These are phyloP conservation scores for Galeruca laticollis DNA, from an alignment of 2,888 invertebrate species.

Conservation along the genomic window DNA sequence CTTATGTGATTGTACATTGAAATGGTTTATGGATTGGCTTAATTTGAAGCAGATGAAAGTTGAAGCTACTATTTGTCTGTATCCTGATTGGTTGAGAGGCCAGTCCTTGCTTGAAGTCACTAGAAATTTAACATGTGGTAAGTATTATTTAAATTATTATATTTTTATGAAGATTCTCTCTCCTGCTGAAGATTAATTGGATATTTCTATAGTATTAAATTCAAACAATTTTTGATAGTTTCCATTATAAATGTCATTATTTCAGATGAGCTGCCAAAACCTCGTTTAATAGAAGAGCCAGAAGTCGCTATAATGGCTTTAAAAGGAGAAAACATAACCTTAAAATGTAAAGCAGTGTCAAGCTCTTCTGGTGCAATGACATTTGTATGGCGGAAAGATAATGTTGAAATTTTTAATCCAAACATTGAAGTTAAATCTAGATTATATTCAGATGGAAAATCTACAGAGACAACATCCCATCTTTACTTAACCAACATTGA, in stretches of 20 bases:
- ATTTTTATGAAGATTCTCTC: too few species aligned
- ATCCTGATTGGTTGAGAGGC: conserved; percentile 83
- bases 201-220: too few species aligned
- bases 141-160: conserved; percentile 55
- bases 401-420: conserved; percentile 70
- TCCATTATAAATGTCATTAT: conserved; percentile 28
- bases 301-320: conserved; percentile 85
- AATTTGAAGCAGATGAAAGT: conserved; percentile 71
- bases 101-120: conserved; percentile 76
- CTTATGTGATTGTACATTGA: conserved; percentile 89
- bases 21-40: conserved; percentile 90
- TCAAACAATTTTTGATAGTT: too few species aligned
- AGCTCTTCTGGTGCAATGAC: conserved; percentile 80
- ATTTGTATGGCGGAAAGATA: conserved; percentile 92
- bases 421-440: conserved; percentile 56
- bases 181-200: too few species aligned
- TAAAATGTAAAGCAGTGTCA: conserved; percentile 86
- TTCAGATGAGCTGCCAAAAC: conserved; percentile 84
- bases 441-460: conserved; percentile 70
- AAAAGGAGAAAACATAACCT: conserved; percentile 85
- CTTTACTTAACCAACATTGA: conserved; percentile 82
- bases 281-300: conserved; percentile 85
- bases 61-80: conserved; percentile 81
- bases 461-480: conserved; percentile 77
- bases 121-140: conserved; percentile 77